Evolutionary conservation across 2,888 invertebrate genomes (phyloP), one percentile per base, ranked within the genome.

Genomic region (Amphipyra tragopoginis): DNA sequence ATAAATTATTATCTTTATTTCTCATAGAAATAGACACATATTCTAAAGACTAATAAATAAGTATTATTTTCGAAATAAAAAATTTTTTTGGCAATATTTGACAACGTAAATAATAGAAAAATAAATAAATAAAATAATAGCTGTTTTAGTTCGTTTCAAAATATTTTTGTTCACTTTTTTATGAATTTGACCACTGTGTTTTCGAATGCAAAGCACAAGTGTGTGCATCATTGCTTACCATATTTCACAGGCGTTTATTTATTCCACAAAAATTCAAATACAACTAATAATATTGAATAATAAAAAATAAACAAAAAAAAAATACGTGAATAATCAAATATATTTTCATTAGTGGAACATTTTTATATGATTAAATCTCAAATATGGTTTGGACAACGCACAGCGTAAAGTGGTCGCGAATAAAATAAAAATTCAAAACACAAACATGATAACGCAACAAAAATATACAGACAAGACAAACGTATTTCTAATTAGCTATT

Each of bases 401-500:
- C 21, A 21, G 3, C 3, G 1, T 21, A 1, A 21, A 21, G 21
- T 21, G 21, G 3, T 21, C 21, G 21, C 1, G 3, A 21, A 21
- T 21, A 21, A 21, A 21, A 21, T 21, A 21, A 21, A 21, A 21
- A 3, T 21, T 21, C 21, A 1, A 21, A 21, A 3, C 21, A 21
- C 21, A 21, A 21, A 21, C 21, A 21, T 21, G 21, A 21, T 21
- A 2, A 21, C 21, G 21, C 3, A 21, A 40, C 50, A 51, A 63
- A 57, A 50, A 63, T 67, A 68, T 67, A 63, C 57, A 62, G 15
- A 60, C 0, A 50, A 45, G n/a, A 57, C 10, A 42, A 40, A 36
- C 14, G 13, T 38, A 36, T 10, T 39, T 50, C 15, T 45, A 67
- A n/a, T 8, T 11, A 45, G 14, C 10, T 54, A 51, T 43, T 34